Evolutionary conservation across 1,140 invertebrate species (phyloP).

Genomic region (Bombus ignitus): DNA sequence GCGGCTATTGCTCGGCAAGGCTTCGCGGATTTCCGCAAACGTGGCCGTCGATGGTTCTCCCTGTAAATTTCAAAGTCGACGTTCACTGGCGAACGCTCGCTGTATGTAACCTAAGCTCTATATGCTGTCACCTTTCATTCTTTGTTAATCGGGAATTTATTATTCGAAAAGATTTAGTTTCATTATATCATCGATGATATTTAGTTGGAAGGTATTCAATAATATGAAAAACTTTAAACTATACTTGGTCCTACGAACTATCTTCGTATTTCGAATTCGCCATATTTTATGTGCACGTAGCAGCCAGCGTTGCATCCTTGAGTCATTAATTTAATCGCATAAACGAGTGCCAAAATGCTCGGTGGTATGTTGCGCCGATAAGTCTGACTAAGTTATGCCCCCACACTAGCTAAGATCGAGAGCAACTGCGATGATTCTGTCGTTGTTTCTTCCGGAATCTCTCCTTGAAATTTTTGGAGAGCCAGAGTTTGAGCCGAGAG

Average conservation of each 20-base stretch:
- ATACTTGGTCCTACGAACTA: too few relatives aligned
- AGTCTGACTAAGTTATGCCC: neutral
- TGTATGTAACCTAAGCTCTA: too few relatives aligned
- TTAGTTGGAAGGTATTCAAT: too few relatives aligned
- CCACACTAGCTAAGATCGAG: neutral
- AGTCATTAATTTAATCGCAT: neutral
- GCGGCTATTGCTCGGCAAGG: conserved; percentile 55
- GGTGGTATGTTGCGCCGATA: neutral
- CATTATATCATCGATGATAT: too few relatives aligned
- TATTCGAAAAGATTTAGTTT: too few relatives aligned
- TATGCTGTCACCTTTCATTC: too few relatives aligned
- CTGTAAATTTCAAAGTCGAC: conserved; percentile 21
- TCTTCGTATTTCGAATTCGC: neutral
- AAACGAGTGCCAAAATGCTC: conserved; percentile 7
- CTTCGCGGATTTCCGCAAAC: conserved; percentile 66
- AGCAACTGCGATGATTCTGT: neutral
- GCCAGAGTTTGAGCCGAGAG: neutral
- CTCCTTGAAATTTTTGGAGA: neutral
- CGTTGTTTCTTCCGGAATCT: neutral
- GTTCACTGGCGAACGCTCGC: too few relatives aligned
- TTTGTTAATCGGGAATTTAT: too few relatives aligned
- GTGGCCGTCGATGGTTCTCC: conserved; percentile 14
- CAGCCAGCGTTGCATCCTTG: neutral
- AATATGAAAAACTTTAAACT: too few relatives aligned
- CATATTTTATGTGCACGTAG: neutral